Evolutionary conservation across 2,797 vertebrate species (phyloP).

Genomic region (Scarus forsteni): DNA sequence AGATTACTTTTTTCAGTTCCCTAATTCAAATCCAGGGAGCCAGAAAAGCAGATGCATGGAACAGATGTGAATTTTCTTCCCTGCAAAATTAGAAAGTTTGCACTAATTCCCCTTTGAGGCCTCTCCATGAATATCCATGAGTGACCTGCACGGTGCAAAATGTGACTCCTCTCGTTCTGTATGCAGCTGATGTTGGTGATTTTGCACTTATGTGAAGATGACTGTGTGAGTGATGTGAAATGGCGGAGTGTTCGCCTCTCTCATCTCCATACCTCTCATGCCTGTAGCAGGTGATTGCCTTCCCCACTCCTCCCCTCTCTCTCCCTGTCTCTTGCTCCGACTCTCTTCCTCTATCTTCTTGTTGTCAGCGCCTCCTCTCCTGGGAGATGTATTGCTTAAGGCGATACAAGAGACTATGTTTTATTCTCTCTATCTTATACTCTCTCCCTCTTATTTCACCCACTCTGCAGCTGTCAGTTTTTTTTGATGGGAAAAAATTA

Average conservation of each 20-base stretch:
- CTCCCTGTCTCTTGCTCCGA: constrained; percentile 37
- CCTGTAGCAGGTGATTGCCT: constrained; percentile 64
- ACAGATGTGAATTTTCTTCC: constrained; percentile 24
- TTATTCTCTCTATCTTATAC: constrained; percentile 55
- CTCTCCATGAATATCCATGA: constrained; percentile 28
- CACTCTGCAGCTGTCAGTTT: constrained; percentile 46
- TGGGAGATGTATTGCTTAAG: constrained; percentile 84
- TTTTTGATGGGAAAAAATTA: constrained; percentile 36
- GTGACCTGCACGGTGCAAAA: constrained; percentile 9
- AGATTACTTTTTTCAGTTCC: constrained; percentile 2
- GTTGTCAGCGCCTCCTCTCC: constrained; percentile 78
- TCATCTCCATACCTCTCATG: constrained; percentile 61
- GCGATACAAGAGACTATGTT: constrained; percentile 77
- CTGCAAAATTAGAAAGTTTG: constrained; percentile 21
- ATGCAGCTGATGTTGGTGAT: constrained; percentile 42
- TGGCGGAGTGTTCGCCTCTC: constrained; percentile 25
- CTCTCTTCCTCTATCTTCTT: constrained; percentile 55
- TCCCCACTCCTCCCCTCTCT: constrained; percentile 33
- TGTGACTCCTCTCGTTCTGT: constrained; percentile 16
- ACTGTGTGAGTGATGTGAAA: constrained; percentile 48
- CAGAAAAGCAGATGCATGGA: constrained; percentile 24
- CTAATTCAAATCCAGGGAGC: background rate
- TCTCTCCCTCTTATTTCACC: constrained; percentile 27
- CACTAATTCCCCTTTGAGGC: constrained; percentile 27
- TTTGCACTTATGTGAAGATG: constrained; percentile 40